These are phyloP conservation scores for Platyscapa corneri DNA, from an alignment of 1,140 invertebrate genomes.

Conservation along the genomic window DNA sequence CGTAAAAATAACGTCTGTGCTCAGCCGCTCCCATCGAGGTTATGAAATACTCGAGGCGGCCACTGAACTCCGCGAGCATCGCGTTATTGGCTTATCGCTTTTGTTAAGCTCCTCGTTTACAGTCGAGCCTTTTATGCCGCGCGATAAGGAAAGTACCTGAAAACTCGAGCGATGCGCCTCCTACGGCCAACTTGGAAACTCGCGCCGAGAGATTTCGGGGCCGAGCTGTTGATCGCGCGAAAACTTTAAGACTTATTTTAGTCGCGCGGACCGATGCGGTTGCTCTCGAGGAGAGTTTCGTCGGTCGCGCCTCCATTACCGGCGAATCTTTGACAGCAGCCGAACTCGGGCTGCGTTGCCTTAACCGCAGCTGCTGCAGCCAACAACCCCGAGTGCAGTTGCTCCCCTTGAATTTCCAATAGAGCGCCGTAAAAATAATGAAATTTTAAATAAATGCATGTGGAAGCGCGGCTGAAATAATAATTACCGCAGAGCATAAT, in stretches of 20 bases:
- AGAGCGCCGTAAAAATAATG: not conserved
- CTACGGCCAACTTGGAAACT: too few relatives aligned
- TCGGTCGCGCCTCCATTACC: too few relatives aligned
- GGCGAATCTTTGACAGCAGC: too few relatives aligned
- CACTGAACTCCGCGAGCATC: not conserved
- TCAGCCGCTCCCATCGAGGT: not conserved
- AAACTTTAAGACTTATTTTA: too few relatives aligned
- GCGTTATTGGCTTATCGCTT: not conserved
- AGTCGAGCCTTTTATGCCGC: not conserved
- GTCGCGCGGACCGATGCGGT: too few relatives aligned
- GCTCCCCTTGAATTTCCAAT: too few relatives aligned
- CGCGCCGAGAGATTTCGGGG: too few relatives aligned
- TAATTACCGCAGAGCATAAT: not conserved
- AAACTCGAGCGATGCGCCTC: not conserved
- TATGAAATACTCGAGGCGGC: not conserved
- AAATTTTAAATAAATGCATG: not conserved
- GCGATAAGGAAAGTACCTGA: not conserved
- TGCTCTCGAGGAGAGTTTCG: too few relatives aligned
- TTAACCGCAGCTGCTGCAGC: too few relatives aligned
- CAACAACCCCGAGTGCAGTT: too few relatives aligned
- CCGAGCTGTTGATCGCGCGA: too few relatives aligned
- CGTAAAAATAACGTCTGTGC: not conserved
- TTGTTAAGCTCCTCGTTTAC: not conserved
- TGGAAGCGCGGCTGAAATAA: not conserved
- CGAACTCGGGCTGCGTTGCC: too few relatives aligned